Base-by-base conservation (phyloP, 2,888 invertebrate species). In the Erebia palarica region DNA sequence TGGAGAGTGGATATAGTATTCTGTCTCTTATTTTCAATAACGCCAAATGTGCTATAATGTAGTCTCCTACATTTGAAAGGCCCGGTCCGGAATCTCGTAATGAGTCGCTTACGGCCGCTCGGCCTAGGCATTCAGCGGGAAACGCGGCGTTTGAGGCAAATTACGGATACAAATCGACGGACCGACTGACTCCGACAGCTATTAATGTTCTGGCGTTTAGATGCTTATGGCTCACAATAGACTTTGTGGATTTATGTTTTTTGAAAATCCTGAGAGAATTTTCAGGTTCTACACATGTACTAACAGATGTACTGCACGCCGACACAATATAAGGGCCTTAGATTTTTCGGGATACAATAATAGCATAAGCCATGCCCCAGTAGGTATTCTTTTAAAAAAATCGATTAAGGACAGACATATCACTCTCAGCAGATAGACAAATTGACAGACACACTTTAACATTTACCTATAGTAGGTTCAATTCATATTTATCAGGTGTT, bases 91-190 rank as follows among this genome's bases (percentile, higher is more conserved):
- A 57, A 47, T 59, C 36, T 55, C 58, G 49, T 70, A 70, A 73
- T 61, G 65, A 64, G 68, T 44, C 63, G 68, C 66, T 71, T 69
- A 73, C 58, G 44, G 69, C 58, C 53, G 66, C 61, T 51, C 60
- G 65, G 44, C 68, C 70, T 67, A 71, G 61, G 69, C 75, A 70
- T 75, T 73, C 65, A 72, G 63, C 57, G 60, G 61, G 71, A 76
- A 76, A 72, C 73, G 73, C 65, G 67, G 69, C 68, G 68, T 72
- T 76, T 59, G 61, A 66, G 55, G 68, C 73, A 69, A 68, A 65
- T 68, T 72, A 72, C 67, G 69, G 73, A 73, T 70, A 76, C 76
- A 76, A 73, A 73, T 76, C 69, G 76, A 70, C 73, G 61, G 61
- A 27, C 61, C 14, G 18, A 27, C 61, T 61, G 61, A 61, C 61